phyloP scores from a whole-genome alignment of 2,797 vertebrate species.

The Enteromius paludinosus region DNA sequence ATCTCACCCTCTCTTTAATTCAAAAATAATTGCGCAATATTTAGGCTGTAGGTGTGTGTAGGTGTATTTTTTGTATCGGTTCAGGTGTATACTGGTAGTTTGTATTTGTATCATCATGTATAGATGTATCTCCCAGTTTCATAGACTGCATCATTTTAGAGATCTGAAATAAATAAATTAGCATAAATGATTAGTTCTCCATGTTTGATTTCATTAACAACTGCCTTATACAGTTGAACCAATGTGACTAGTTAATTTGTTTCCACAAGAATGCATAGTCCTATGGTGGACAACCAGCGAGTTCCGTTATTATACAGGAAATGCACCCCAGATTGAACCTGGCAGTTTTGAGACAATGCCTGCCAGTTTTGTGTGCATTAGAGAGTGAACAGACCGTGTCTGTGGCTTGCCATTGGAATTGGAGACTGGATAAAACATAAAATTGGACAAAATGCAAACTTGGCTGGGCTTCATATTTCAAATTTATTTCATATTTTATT shows the following conservation, averaged over 20 bases:
- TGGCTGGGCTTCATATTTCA: constrained; percentile 18
- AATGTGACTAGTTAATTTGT: not conserved
- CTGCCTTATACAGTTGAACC: not conserved
- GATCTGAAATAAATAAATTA: not conserved
- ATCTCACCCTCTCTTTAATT: not conserved
- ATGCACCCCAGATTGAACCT: not conserved
- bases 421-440: not conserved
- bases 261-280: not conserved
- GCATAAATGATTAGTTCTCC: not conserved
- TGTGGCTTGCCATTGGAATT: not conserved
- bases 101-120: not conserved
- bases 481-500: constrained; percentile 26
- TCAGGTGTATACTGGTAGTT: not conserved
- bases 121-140: no score
- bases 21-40: not conserved
- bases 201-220: not conserved
- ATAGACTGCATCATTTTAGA: not conserved
- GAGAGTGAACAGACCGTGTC: not conserved
- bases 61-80: not conserved
- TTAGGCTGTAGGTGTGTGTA: not conserved
- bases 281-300: not conserved
- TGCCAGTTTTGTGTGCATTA: constrained; percentile 12
- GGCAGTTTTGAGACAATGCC: not conserved
- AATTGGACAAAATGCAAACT: constrained; percentile 26
- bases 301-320: not conserved